Percentiles rank a stretch among this genome's conserved stretches.
These are phyloP conservation scores for Plagodis dolabraria DNA, from an alignment of 2,888 invertebrate genomes.

Conservation along the genomic window DNA sequence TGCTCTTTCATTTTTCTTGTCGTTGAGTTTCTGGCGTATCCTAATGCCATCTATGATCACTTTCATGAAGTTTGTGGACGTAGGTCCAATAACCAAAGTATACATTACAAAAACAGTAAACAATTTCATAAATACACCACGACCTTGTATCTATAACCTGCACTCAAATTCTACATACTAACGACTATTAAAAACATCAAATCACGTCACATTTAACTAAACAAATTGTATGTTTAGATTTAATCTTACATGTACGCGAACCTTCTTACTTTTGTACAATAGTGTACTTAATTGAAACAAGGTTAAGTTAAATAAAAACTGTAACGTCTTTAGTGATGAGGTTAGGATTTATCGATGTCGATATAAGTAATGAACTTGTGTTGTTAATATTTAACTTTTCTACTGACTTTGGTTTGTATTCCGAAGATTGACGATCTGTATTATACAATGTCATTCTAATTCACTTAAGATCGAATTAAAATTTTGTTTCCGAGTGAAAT, in stretches of 20 bases:
- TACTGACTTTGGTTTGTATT: no score
- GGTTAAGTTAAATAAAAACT: slow-evolving; percentile 11
- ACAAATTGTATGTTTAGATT: slow-evolving; percentile 15
- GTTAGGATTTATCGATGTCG: not conserved
- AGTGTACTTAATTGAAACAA: slow-evolving; percentile 13
- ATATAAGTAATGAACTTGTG: not conserved
- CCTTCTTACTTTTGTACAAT: slow-evolving; percentile 12
- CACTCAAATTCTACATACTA: slow-evolving; percentile 4
- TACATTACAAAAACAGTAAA: no score
- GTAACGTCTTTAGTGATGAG: slow-evolving; percentile 5
- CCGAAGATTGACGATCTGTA: no score
- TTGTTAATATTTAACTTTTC: not conserved
- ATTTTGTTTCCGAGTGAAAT: no score
- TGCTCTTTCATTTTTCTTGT: no score
- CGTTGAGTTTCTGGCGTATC: no score
- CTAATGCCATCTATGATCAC: no score
- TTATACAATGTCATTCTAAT: no score
- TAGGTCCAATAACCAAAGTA: no score
- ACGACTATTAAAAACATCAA: not conserved
- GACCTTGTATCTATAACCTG: slow-evolving; percentile 1
- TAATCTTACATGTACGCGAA: slow-evolving; percentile 4
- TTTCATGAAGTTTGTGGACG: no score
- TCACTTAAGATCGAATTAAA: no score
- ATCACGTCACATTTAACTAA: slow-evolving; percentile 10
- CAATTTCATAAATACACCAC: not conserved